phyloP scores from a whole-genome alignment of 2,797 vertebrate species.

The Sebastes cheni region DNA sequence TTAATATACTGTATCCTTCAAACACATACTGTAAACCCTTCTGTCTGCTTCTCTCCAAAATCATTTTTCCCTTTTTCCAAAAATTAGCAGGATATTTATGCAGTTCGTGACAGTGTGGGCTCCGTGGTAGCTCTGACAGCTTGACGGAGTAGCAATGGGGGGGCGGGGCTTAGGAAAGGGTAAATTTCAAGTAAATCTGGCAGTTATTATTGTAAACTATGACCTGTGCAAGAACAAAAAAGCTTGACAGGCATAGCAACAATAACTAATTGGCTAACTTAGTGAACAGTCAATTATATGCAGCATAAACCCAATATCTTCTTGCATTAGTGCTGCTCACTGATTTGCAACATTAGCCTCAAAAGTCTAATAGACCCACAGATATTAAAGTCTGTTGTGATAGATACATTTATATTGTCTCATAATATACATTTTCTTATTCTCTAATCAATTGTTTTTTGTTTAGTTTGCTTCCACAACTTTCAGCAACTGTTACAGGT shows the following conservation, averaged over 20 bases:
- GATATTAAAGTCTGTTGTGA: neutral
- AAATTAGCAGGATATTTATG: too few relatives aligned
- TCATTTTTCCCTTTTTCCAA: too few relatives aligned
- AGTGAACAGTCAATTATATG: neutral
- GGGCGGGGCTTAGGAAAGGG: too few relatives aligned
- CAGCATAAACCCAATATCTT: neutral
- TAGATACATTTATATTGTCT: neutral
- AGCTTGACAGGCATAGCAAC: neutral
- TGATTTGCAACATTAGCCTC: neutral
- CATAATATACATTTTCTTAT: neutral
- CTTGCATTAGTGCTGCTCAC: neutral
- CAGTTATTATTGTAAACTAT: neutral
- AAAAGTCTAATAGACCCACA: neutral
- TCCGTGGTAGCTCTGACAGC: too few relatives aligned
- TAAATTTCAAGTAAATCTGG: neutral
- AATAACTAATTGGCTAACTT: neutral
- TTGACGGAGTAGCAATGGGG: too few relatives aligned
- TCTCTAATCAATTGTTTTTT: neutral
- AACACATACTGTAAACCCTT: too few relatives aligned
- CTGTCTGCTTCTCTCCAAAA: too few relatives aligned
- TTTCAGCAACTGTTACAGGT: conserved; percentile 22
- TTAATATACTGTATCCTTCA: too few relatives aligned
- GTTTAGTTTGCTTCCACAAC: neutral
- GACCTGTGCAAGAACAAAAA: neutral
- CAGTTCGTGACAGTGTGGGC: too few relatives aligned